Conservation (phyloP, 2,888 invertebrate species). For the Malachius bipustulatus region DNA sequence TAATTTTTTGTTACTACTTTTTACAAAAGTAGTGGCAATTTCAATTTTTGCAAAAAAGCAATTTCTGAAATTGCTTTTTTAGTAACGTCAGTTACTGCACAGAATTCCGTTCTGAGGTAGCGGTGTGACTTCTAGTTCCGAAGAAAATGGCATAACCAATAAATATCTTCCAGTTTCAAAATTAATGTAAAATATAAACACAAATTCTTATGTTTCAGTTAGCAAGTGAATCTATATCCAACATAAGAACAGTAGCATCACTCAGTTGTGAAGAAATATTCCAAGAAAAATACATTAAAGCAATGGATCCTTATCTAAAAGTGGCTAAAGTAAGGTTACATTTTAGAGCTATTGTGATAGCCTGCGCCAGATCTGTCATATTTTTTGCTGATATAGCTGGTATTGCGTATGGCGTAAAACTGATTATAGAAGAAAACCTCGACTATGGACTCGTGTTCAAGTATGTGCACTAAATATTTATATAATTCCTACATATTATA, state of each 20-base stretch:
- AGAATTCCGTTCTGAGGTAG: too few species aligned
- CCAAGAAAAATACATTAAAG: constrained; percentile 44
- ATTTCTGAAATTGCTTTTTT: too few species aligned
- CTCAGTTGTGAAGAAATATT: constrained; percentile 53
- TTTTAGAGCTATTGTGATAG: constrained; percentile 52
- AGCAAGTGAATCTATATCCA: constrained; percentile 58
- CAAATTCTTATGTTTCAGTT: constrained; percentile 33
- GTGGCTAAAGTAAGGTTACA: constrained; percentile 46
- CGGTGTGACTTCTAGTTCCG: too few species aligned
- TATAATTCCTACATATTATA: too few species aligned
- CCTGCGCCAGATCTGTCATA: constrained; percentile 50
- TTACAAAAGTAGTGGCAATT: too few species aligned
- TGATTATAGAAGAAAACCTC: constrained; percentile 46
- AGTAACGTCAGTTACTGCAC: too few species aligned
- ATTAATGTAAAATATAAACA: too few species aligned
- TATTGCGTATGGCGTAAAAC: constrained; percentile 56
- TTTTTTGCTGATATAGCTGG: constrained; percentile 53
- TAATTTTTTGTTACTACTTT: too few species aligned
- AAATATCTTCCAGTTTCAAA: too few species aligned
- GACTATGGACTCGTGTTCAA: constrained; percentile 50
- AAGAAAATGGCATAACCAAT: too few species aligned
- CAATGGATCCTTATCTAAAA: constrained; percentile 44
- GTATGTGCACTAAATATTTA: too few species aligned
- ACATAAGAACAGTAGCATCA: constrained; percentile 58
- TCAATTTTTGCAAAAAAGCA: too few species aligned